Conservation (phyloP, 2,113 vertebrate species). For the Campylomormyrus numenius region DNA sequence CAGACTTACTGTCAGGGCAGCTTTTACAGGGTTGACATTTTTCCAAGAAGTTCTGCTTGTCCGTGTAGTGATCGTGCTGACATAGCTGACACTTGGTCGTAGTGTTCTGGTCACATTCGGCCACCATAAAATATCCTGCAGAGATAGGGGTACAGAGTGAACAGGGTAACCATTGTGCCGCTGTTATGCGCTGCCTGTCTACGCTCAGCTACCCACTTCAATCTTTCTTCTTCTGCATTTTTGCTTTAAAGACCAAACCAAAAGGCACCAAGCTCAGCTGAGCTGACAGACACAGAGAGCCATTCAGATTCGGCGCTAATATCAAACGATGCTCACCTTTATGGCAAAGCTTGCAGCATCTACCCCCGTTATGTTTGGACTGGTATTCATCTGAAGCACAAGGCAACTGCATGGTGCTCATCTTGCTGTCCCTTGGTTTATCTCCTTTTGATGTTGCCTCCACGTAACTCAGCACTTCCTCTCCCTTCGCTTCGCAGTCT, state of each 20-base stretch:
- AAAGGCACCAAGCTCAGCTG: background rate
- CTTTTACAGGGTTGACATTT: slow-evolving; percentile 25
- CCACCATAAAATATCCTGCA: slow-evolving; percentile 37
- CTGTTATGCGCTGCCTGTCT: background rate
- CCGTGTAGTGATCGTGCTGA: background rate
- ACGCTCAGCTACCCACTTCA: background rate
- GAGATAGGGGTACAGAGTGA: background rate
- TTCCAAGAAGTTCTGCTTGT: accelerated
- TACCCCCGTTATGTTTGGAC: background rate
- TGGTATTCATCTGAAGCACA: background rate
- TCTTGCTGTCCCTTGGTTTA: background rate
- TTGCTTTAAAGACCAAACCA: background rate
- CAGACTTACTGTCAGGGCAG: slow-evolving; percentile 44
- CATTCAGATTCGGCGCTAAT: background rate
- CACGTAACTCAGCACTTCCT: background rate
- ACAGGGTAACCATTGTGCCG: background rate
- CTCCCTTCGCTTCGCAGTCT: background rate
- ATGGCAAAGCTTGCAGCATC: slow-evolving; percentile 3
- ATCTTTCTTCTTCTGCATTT: background rate
- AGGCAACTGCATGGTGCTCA: too few species aligned
- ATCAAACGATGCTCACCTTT: slow-evolving; percentile 16
- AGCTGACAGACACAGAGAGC: background rate
- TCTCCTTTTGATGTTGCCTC: background rate
- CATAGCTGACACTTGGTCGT: slow-evolving; percentile 28
- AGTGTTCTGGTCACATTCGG: background rate